A percentile compares a stretch with the other conserved stretches of the same genome.
Evolutionary conservation across 2,888 invertebrate genomes (phyloP).

Genomic region (Alloscopus bannaensis): DNA sequence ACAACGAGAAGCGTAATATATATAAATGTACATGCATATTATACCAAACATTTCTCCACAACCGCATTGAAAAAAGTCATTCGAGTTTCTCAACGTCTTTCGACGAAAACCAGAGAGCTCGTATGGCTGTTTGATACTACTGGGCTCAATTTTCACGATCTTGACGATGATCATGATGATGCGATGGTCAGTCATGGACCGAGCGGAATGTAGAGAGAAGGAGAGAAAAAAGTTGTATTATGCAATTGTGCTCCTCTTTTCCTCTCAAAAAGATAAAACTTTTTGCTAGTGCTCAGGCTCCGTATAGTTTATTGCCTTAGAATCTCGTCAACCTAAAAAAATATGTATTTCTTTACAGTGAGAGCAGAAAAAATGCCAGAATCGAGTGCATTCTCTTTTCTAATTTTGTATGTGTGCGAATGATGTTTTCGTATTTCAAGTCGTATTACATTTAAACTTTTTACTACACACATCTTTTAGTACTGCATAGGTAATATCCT

Average conservation of each 20-base stretch:
- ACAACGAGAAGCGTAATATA: too few relatives aligned
- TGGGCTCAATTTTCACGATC: conserved; percentile 53
- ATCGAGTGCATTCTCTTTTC: too few relatives aligned
- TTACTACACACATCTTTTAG: background rate
- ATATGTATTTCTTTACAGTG: background rate
- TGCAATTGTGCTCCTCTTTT: conserved; percentile 18
- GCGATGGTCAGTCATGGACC: conserved; percentile 49
- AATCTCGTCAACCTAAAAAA: conserved; percentile 35
- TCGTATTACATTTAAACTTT: too few relatives aligned
- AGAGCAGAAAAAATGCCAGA: too few relatives aligned
- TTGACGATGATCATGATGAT: conserved; percentile 41
- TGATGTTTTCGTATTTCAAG: too few relatives aligned
- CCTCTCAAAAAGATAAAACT: too few relatives aligned
- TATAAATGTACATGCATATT: too few relatives aligned
- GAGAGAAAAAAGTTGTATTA: conserved; percentile 32
- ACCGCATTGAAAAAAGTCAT: too few relatives aligned
- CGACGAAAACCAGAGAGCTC: conserved; percentile 11
- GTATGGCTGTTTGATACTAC: conserved; percentile 31
- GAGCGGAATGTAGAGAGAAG: conserved; percentile 24
- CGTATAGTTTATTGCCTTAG: conserved; percentile 52
- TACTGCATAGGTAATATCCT: too few relatives aligned
- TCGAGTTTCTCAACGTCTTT: conserved; percentile 44
- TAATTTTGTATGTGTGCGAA: too few relatives aligned
- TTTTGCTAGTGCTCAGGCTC: conserved; percentile 37
- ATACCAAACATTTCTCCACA: too few relatives aligned